Base-by-base conservation (phyloP, 2,888 invertebrate species). In the Frankliniella fusca region DNA sequence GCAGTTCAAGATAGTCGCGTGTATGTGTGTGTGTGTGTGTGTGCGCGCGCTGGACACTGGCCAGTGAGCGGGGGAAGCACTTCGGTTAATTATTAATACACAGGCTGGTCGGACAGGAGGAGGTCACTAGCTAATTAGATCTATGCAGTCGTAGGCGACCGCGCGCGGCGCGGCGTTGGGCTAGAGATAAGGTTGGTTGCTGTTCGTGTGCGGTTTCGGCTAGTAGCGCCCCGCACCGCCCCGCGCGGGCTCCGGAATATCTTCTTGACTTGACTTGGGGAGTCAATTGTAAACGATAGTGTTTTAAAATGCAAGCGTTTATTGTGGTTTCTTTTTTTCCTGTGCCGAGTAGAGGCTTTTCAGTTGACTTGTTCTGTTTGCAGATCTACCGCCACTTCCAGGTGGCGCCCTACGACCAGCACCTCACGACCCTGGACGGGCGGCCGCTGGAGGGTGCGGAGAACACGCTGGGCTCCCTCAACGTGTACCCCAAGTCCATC, bases 321-420 rank as follows among this genome's bases (percentile, higher is more conserved):
- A 28, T 48, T 2, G 2, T 49, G 18, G 20, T 48, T 80, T 80
- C 11, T 38, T 80, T 79, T 80, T 61, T 81, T 81, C 2, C 27
- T 23, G 38, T 5, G 38, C 38, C 38, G 38, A 38, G 38, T 38
- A 38, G 38, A 2, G 5, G 38, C 5, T 38, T 38, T 38, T 3
- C 38, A 38, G 38, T 23, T 3, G 18, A 28, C 28, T 1, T 38
- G 38, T 82, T 20, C 82, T 81, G 83, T 81, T 85, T 84, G n/a
- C 83, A 86, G 86, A 85, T 86, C 81, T 85, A 85, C 81, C 82
- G 84, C 10, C 81, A 83, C 54, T 84, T 85, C 81, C 83, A 84
- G 48, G 86, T 86, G 48, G 84, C 85, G 70, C 85, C 86, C 20
- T 85, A 84, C 82, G 86, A 86, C 84, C 86, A 86, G 82, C 86